These are phyloP conservation scores for Eupeodes latifasciatus DNA, from an alignment of 2,888 invertebrate species.

Conservation along the genomic window DNA sequence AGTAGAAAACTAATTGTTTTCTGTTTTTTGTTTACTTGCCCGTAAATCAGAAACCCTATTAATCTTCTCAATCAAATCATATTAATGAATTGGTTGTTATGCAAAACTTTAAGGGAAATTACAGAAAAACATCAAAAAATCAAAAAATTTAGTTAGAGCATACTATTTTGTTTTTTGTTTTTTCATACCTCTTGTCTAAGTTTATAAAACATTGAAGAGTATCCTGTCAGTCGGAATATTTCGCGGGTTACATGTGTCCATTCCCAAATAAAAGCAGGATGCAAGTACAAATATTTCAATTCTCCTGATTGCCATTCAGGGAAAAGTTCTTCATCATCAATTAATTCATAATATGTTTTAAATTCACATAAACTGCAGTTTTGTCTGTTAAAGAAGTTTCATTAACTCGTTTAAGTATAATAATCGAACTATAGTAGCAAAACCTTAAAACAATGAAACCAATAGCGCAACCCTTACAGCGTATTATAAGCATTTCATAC, in stretches of 20 bases:
- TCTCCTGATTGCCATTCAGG: conserved; percentile 77
- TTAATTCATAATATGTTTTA: conserved; percentile 29
- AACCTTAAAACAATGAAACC: conserved; percentile 80
- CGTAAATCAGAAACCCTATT: no score
- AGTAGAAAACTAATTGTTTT: no score
- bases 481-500: conserved; percentile 78
- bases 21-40: no score
- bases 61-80: no score
- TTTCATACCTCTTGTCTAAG: conserved; percentile 65
- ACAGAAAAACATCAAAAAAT: no score
- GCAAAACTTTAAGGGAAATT: no score
- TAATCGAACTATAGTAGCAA: neutral
- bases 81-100: no score
- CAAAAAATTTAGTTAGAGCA: no score
- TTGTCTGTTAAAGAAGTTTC: conserved; percentile 26
- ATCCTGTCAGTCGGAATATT: conserved; percentile 78
- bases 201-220: conserved; percentile 78
- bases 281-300: conserved; percentile 78
- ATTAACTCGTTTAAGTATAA: neutral
- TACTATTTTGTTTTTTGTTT: neutral
- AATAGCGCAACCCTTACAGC: conserved; percentile 77
- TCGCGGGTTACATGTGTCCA: conserved; percentile 79
- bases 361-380: conserved; percentile 41
- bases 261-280: conserved; percentile 80
- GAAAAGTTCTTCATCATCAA: conserved; percentile 57